Evolutionary conservation across 2,888 invertebrate species (phyloP), one percentile per base, ranked within the genome.

Genomic region (Busseola fusca): DNA sequence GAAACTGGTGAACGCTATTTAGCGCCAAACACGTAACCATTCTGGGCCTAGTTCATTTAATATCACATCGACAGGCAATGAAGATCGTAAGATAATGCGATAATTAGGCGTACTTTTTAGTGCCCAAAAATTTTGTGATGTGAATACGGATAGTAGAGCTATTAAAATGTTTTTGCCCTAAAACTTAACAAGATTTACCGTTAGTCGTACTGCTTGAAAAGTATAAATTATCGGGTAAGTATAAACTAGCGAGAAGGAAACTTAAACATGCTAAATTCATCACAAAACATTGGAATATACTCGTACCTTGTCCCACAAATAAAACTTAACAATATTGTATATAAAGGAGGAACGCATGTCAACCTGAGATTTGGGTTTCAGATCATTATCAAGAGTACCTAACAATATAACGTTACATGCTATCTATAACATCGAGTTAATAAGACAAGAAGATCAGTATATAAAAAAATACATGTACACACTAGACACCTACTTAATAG

Each of bases 401-500:
- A 78, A 72, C 37, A 72, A 76, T 64, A 70, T 67, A 67, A 74
- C 59, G 71, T 70, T 73, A 69, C 63, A 75, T 64, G 65, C 63
- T 80, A 76, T 62, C 30, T 63, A 69, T 73, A 71, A 78, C 81
- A 78, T 56, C 9, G n/a, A 75, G 64, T 63, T 77, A 68, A 58
- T 60, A 67, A 68, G 71, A 72, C 67, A 71, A 77, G 81, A 75
- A 84, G 76, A 83, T 68, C 56, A 78, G 52, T 82, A 74, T 86
- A 84, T 76, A 87, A 87, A 87, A 87, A 88, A 87, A 86, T 84
- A 87, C 79, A 86, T 79, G 77, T 72, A 84, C 74, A 80, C 70
- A 80, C 70, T 68, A 78, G 66, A 72, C 73, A 76, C 57, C 68
- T 73, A 80, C 63, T 54, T 74, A 66, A 48, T 62, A 72, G 54